A percentile compares a stretch with the other conserved stretches of the same genome.
Evolutionary conservation across 2,797 vertebrate species (phyloP).

Genomic region (Darevskia mixta): DNA sequence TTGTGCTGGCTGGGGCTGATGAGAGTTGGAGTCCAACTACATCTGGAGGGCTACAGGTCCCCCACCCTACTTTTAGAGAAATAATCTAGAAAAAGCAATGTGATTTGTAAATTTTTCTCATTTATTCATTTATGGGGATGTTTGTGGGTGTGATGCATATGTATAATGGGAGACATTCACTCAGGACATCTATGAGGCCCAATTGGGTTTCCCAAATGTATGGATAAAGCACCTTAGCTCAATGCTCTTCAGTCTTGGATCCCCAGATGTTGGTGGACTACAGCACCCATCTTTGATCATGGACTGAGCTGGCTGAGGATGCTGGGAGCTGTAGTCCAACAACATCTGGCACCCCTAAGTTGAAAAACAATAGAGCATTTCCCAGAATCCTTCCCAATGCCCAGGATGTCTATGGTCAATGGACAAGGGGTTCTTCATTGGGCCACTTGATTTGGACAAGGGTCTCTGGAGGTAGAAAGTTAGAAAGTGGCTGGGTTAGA

Average conservation of each 20-base stretch:
- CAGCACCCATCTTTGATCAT: no score
- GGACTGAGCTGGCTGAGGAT: no score
- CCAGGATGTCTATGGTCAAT: neutral
- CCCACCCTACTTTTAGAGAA: neutral
- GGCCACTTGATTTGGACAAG: neutral
- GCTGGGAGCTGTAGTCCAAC: no score
- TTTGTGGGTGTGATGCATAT: neutral
- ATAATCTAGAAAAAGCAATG: neutral
- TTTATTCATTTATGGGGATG: neutral
- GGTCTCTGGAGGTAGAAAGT: neutral
- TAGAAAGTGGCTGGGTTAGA: neutral
- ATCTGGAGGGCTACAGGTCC: no score
- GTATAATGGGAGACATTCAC: no score
- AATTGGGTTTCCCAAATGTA: neutral
- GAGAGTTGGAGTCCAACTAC: no score
- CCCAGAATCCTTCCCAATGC: neutral
- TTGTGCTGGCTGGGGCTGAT: no score
- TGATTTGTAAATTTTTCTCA: neutral
- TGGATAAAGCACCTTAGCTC: neutral
- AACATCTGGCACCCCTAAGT: no score
- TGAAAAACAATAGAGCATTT: no score
- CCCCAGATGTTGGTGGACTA: no score
- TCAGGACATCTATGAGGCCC: no score
- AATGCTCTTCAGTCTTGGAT: no score
- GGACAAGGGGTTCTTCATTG: neutral